Conservation (phyloP, 2,797 vertebrate species). For the Echiichthys vipera region DNA sequence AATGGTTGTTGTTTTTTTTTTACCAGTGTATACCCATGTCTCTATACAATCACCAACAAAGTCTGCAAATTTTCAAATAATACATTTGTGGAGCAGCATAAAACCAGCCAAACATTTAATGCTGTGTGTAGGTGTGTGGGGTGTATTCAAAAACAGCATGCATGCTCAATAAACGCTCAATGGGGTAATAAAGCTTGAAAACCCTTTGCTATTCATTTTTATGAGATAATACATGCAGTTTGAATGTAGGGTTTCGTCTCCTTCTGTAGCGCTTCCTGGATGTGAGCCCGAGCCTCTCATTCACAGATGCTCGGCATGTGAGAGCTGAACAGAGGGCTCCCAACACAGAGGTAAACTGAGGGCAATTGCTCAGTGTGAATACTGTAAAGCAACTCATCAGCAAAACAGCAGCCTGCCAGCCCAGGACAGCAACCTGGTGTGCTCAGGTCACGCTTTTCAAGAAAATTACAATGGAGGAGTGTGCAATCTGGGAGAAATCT, state of each 20-base stretch:
- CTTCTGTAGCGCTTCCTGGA: slow-evolving; percentile 60
- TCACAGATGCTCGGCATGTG: slow-evolving; percentile 70
- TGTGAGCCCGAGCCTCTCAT: slow-evolving; percentile 54
- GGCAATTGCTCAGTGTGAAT: slow-evolving; percentile 75
- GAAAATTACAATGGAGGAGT: slow-evolving; percentile 65
- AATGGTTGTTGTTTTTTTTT: too few relatives aligned
- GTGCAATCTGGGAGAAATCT: slow-evolving; percentile 67
- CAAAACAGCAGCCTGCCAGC: slow-evolving; percentile 73
- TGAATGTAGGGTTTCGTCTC: slow-evolving; percentile 39
- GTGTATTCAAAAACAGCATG: slow-evolving; percentile 34
- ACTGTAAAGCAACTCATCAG: slow-evolving; percentile 76
- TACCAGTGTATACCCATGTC: background rate
- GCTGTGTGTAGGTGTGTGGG: slow-evolving; percentile 18
- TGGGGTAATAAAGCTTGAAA: slow-evolving; percentile 50
- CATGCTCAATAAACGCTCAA: slow-evolving; percentile 43
- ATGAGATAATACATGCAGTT: slow-evolving; percentile 38
- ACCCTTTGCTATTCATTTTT: slow-evolving; percentile 40
- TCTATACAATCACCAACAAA: slow-evolving; percentile 13
- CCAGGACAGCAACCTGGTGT: slow-evolving; percentile 64
- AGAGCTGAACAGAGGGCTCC: slow-evolving; percentile 62
- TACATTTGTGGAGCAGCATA: slow-evolving; percentile 3
- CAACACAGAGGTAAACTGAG: slow-evolving; percentile 71
- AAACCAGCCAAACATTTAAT: slow-evolving; percentile 31
- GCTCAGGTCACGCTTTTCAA: slow-evolving; percentile 72
- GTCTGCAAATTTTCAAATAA: slow-evolving; percentile 27